Base-by-base conservation (phyloP, 2,888 invertebrate genomes). In the Papilio elwesi region DNA sequence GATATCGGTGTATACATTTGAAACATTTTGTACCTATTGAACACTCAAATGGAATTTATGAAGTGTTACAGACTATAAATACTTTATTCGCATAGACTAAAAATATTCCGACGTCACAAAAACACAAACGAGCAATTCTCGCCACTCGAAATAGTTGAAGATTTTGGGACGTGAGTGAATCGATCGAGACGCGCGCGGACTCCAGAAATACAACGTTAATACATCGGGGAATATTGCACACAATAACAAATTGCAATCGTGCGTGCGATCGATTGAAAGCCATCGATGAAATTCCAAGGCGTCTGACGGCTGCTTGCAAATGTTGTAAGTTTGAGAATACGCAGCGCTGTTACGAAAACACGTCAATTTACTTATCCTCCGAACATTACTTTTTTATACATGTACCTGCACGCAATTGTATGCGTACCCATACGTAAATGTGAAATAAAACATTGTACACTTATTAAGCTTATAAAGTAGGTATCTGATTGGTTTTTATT, bases 81-180 rank as follows among this genome's bases (percentile, higher is more conserved):
- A 69, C 43, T 51, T 38, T 57, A 71, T 71, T 73, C 51, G 68
- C 65, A 67, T 70, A 75, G 70, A 75, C 74, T 76, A 76, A 70
- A 74, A 68, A 59, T 57, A 74, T 66, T 57, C 55, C n/a, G 53
- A 67, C 74, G 73, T 71, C 70, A 73, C 26, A 76, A 73, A 71
- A 75, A 74, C 67, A 64, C 59, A 57, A 53, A 52, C 43, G 43
- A 66, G 63, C 59, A 68, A 66, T 71, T 74, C 75, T 68, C 74
- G 68, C 71, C 77, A 77, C 77, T 78, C 74, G 78, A 78, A 78
- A 78, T 77, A 77, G 55, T 78, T 77, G 48, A 64, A 73, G 74
- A 67, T 75, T 76, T 74, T 49, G 75, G 57, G 51, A 71, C 74
- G 72, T 70, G 75, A 57, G 8, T 52, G 69, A 52, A 71, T 67